These are phyloP conservation scores for Melangyna quadrimaculata DNA, from an alignment of 2,888 invertebrate species.

Conservation along the genomic window DNA sequence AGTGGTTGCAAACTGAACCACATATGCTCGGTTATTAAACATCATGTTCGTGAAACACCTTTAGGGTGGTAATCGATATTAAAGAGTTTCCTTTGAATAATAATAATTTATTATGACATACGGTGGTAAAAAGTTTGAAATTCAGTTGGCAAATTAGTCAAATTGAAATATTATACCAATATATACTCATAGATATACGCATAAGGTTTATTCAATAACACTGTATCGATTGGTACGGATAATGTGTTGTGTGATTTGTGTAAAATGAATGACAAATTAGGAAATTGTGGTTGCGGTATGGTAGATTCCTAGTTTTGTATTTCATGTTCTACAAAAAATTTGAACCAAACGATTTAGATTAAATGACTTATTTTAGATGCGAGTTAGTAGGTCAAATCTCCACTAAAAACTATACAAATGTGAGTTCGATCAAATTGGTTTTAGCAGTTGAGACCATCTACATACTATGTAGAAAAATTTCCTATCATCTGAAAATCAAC, in stretches of 20 bases:
- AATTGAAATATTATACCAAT: slow-evolving; percentile 36
- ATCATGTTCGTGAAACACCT: slow-evolving; percentile 29
- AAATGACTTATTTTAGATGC: no score
- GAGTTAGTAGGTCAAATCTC: no score
- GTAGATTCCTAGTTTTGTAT: not conserved
- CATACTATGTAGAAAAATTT: no score
- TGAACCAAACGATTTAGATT: no score
- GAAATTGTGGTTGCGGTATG: not conserved
- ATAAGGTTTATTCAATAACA: not conserved
- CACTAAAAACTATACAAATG: no score
- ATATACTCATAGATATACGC: not conserved
- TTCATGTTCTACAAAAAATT: not conserved
- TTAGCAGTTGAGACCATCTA: no score
- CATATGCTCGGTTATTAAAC: not conserved
- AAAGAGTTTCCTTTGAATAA: slow-evolving; percentile 24
- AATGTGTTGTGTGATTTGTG: not conserved
- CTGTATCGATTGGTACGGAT: not conserved
- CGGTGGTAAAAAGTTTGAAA: slow-evolving; percentile 33
- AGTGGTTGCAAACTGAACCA: not conserved
- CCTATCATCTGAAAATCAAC: no score
- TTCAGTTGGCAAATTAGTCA: slow-evolving; percentile 44
- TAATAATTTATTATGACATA: slow-evolving; percentile 57
- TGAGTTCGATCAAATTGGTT: no score
- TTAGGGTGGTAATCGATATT: slow-evolving; percentile 61
- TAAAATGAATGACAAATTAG: not conserved